Conservation (phyloP, 2,113 vertebrate genomes). For the Accipiter virgatus region DNA sequence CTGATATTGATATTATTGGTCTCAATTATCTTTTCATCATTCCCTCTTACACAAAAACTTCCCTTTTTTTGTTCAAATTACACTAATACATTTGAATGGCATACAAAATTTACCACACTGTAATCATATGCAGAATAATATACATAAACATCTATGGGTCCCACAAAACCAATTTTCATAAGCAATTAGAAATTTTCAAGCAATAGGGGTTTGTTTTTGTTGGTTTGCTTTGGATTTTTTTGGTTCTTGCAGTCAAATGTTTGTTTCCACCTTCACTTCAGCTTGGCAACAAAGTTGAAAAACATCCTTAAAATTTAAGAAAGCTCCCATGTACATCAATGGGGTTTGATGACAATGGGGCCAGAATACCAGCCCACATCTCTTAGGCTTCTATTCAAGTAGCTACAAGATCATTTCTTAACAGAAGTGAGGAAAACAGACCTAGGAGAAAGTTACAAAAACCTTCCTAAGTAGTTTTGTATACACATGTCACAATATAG, state of each 20-base stretch:
- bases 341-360: rapidly evolving
- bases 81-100: background rate
- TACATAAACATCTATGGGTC: background rate
- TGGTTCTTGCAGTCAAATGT: background rate
- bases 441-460: background rate
- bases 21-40: background rate
- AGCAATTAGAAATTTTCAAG: background rate
- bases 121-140: background rate
- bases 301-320: background rate
- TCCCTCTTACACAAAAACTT: background rate
- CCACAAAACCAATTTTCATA: background rate
- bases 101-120: background rate
- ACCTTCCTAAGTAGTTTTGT: background rate
- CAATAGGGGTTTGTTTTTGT: background rate
- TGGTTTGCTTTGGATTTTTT: too few species aligned
- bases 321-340: background rate
- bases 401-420: background rate
- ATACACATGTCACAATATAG: background rate
- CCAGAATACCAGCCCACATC: background rate
- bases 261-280: background rate
- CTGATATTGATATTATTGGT: background rate
- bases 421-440: background rate
- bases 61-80: background rate
- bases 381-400: background rate
- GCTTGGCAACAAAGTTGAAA: background rate